Base-by-base conservation (phyloP, 2,888 invertebrate genomes). In the Melipona beecheii region DNA sequence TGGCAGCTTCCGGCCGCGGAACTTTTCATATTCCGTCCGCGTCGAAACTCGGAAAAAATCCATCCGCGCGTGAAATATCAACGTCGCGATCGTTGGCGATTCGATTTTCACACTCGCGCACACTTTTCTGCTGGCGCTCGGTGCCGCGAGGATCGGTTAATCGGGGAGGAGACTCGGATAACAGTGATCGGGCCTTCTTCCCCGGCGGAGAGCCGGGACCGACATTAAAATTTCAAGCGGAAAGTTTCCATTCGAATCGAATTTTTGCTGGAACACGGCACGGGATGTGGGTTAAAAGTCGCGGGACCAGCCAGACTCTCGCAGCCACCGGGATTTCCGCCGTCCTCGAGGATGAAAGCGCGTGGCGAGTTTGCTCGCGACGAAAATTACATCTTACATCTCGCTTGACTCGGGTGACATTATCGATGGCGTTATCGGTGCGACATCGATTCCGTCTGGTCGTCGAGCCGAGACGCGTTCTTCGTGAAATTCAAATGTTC, bases 31-130 rank as follows among this genome's bases (percentile, higher is more conserved):
- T 36, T 49, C 58, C 52, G 31, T 19, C n/a, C 54, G 49, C n/a
- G 43, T 27, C 24, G 49, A 68, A 31, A 72, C 56, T 75, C 31
- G 60, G 36, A 75, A 83, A 71, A 9, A 72, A 83, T 65, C 54
- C 50, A 60, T 65, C 13, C 31, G 52, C 24, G 27, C 17, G 24
- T n/a, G n/a, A 13, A 50, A n/a, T 50, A 24, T 13, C 50, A n/a
- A 17, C 24, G 17, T 43, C 9, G 15, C 27, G 43, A 58, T 21
- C 21, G 17, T 24, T 21, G 43, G 9, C 65, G 49, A 71, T 58
- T 31, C 27, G 27, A 27, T 3, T 64, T n/a, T n/a, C n/a, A n/a
- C 15, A 0, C 43, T 43, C 43, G 1, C 36, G 43, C 43, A 2
- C 9, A 43, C 43, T 36, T 36, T 36, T 36, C 1, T 36, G 31